Conservation (phyloP, 2,113 vertebrate species). For the Elephas maximus region DNA sequence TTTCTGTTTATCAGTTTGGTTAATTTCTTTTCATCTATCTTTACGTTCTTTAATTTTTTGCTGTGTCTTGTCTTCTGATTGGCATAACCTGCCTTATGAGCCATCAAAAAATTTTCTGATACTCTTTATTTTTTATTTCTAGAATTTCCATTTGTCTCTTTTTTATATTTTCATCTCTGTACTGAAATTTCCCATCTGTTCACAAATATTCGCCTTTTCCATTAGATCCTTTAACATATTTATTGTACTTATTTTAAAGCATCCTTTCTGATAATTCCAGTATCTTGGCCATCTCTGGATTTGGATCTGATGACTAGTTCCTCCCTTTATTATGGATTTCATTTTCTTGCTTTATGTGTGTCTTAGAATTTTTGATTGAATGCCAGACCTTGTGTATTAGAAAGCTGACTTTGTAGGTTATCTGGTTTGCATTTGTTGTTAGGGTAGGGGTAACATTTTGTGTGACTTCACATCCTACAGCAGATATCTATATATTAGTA, state of each 20-base stretch:
- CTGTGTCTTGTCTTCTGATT: slow-evolving; percentile 32
- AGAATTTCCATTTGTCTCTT: slow-evolving; percentile 22
- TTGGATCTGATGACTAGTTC: neutral
- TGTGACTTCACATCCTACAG: slow-evolving; percentile 11
- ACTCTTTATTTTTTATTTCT: slow-evolving; percentile 43
- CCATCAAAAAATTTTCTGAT: neutral
- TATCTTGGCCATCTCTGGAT: neutral
- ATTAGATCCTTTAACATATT: neutral
- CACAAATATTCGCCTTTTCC: neutral
- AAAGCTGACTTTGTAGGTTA: slow-evolving; percentile 53
- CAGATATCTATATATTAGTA: neutral
- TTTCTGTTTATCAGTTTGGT: slow-evolving; percentile 23
- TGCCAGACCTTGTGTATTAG: neutral
- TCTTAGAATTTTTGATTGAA: slow-evolving; percentile 15
- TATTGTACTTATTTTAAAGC: slow-evolving; percentile 44
- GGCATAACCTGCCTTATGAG: slow-evolving; percentile 39
- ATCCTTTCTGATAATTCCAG: neutral
- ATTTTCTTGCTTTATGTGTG: slow-evolving; percentile 28
- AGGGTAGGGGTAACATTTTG: slow-evolving; percentile 1
- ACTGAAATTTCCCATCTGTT: neutral
- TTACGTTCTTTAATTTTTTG: slow-evolving; percentile 29
- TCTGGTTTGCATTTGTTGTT: slow-evolving; percentile 45
- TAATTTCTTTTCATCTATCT: slow-evolving; percentile 51
- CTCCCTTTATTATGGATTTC: slow-evolving; percentile 18
- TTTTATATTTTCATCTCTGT: slow-evolving; percentile 25